Evolutionary conservation across 2,888 invertebrate species (phyloP).

Genomic region (Tiphia femorata): DNA sequence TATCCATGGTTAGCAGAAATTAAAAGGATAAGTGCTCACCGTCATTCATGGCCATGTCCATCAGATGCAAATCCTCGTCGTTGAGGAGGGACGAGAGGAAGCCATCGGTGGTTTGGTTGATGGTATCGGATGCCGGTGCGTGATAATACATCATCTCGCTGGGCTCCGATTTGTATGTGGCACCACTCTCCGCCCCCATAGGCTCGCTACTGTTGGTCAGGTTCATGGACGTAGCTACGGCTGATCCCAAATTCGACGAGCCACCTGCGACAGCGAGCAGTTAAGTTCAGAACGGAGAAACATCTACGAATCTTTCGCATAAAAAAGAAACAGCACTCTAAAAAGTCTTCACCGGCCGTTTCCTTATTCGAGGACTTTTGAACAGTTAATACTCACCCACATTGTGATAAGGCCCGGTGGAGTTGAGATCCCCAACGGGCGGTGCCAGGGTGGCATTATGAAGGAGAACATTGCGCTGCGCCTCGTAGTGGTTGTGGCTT

Average conservation of each 20-base stretch:
- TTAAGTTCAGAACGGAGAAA: constrained; percentile 57
- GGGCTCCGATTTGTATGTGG: constrained; percentile 79
- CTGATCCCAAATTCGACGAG: constrained; percentile 77
- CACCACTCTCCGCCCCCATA: constrained; percentile 72
- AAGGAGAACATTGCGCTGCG: constrained; percentile 71
- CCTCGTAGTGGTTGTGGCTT: constrained; percentile 71
- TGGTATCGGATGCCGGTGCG: constrained; percentile 72
- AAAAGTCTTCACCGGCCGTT: no score
- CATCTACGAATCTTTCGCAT: no score
- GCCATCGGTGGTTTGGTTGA: constrained; percentile 84
- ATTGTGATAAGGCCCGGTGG: constrained; percentile 71
- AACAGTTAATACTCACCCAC: constrained; percentile 61
- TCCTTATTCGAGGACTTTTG: no score
- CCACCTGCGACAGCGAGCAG: constrained; percentile 61
- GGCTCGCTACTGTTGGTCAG: constrained; percentile 82
- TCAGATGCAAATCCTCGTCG: constrained; percentile 89
- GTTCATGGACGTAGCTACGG: constrained; percentile 84
- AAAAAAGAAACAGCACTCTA: no score
- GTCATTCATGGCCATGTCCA: constrained; percentile 93
- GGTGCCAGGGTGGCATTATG: constrained; percentile 78
- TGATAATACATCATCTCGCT: constrained; percentile 86
- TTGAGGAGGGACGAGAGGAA: constrained; percentile 90
- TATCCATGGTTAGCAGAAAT: not conserved
- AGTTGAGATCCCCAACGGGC: constrained; percentile 74
- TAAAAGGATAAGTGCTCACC: constrained; percentile 72